These are phyloP conservation scores for Horisme vitalbata DNA, from an alignment of 2,888 invertebrate genomes.

Conservation along the genomic window DNA sequence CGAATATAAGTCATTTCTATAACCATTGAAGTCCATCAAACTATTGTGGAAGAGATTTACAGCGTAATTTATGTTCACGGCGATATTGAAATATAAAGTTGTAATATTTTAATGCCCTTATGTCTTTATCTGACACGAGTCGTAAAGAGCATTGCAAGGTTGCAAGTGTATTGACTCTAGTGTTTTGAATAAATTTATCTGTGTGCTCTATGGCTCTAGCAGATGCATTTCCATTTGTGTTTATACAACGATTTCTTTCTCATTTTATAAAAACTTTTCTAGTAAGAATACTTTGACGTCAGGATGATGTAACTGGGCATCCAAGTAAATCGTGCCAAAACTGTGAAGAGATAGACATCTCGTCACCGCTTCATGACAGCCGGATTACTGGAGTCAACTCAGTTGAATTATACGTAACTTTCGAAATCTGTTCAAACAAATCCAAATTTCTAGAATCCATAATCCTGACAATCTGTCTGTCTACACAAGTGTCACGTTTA, in stretches of 20 bases:
- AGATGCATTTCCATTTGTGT: slow-evolving; percentile 46
- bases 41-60: slow-evolving; percentile 2
- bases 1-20: neutral
- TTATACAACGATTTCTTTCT: slow-evolving; percentile 38
- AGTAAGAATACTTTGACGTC: slow-evolving; percentile 67
- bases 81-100: slow-evolving; percentile 45
- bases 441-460: neutral
- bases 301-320: slow-evolving; percentile 68
- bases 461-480: neutral
- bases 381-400: slow-evolving; percentile 24
- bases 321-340: slow-evolving; percentile 62
- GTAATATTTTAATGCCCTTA: slow-evolving; percentile 74
- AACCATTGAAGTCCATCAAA: too few species aligned
- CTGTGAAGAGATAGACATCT: slow-evolving; percentile 47
- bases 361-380: slow-evolving; percentile 37
- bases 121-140: slow-evolving; percentile 78
- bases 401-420: too few species aligned
- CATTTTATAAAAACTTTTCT: slow-evolving; percentile 51
- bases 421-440: too few species aligned
- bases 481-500: slow-evolving; percentile 5
- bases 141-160: slow-evolving; percentile 80
- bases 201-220: slow-evolving; percentile 66
- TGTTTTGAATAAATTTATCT: slow-evolving; percentile 76
- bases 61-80: slow-evolving; percentile 15
- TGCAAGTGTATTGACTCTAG: slow-evolving; percentile 79